Percentiles rank a stretch among this genome's conserved stretches.
phyloP scores from a whole-genome alignment of 1,140 invertebrate genomes.

The Cherax destructor region DNA sequence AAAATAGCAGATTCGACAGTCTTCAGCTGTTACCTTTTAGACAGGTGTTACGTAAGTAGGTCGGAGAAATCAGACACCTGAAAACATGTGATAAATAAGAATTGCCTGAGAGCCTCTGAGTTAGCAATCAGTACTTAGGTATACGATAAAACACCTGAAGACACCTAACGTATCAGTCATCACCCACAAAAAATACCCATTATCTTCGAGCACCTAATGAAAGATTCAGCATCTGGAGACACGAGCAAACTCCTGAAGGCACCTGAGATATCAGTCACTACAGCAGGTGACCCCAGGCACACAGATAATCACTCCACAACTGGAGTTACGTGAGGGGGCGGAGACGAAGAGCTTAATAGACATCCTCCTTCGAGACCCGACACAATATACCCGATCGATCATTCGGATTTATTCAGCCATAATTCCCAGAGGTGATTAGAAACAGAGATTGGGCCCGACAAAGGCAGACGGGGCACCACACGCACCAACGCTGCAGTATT shows the following conservation, averaged over 20 bases:
- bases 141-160: neutral
- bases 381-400: constrained; percentile 11
- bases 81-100: too few relatives aligned
- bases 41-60: too few relatives aligned
- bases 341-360: neutral
- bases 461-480: neutral
- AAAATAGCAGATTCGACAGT: too few relatives aligned
- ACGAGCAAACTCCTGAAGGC: neutral
- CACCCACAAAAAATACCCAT: neutral
- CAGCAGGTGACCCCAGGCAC: too few relatives aligned
- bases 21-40: too few relatives aligned
- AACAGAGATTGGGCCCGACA: neutral
- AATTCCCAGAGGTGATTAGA: neutral
- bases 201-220: neutral
- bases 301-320: too few relatives aligned
- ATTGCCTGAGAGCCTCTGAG: neutral
- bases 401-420: constrained; percentile 5
- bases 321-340: neutral
- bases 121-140: neutral
- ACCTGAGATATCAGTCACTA: neutral
- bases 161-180: neutral
- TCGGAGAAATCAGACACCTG: too few relatives aligned
- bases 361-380: neutral
- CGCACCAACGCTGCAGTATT: too few relatives aligned
- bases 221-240: neutral